Evolutionary conservation across 2,888 invertebrate genomes (phyloP).

Genomic region (Sicus ferrugineus): DNA sequence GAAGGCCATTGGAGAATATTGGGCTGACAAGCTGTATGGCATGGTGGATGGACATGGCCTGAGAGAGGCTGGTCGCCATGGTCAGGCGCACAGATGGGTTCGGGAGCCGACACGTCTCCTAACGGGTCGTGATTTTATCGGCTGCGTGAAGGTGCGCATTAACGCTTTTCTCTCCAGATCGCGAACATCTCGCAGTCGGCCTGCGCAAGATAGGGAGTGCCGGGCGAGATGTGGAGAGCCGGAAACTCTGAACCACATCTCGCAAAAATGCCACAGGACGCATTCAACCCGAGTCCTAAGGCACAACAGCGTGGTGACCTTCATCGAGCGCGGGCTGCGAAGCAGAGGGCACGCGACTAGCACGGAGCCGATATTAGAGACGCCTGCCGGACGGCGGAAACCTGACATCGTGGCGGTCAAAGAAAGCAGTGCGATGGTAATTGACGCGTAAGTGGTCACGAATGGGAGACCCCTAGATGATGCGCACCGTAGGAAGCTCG

Average conservation of each 20-base stretch:
- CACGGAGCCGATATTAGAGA: background rate
- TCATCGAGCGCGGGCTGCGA: background rate
- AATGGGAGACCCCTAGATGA: background rate
- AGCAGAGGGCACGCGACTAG: background rate
- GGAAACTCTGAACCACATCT: constrained; percentile 5
- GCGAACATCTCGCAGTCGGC: background rate
- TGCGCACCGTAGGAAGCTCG: constrained; percentile 7
- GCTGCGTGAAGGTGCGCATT: background rate
- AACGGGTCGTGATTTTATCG: background rate
- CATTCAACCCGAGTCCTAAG: background rate
- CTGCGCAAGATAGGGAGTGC: background rate
- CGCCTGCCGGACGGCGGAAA: background rate
- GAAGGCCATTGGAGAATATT: background rate
- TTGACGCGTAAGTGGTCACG: constrained; percentile 11
- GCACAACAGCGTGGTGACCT: background rate
- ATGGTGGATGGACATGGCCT: background rate
- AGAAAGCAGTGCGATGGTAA: background rate
- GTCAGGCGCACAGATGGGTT: background rate
- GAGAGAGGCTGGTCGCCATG: background rate
- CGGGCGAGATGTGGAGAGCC: background rate
- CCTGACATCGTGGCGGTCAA: background rate
- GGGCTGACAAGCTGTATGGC: background rate
- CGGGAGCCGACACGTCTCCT: constrained; percentile 4
- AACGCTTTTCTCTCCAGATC: background rate
- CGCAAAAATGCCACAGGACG: background rate